These are phyloP conservation scores for Marronus borbonicus DNA, from an alignment of 2,888 invertebrate species.

Conservation along the genomic window DNA sequence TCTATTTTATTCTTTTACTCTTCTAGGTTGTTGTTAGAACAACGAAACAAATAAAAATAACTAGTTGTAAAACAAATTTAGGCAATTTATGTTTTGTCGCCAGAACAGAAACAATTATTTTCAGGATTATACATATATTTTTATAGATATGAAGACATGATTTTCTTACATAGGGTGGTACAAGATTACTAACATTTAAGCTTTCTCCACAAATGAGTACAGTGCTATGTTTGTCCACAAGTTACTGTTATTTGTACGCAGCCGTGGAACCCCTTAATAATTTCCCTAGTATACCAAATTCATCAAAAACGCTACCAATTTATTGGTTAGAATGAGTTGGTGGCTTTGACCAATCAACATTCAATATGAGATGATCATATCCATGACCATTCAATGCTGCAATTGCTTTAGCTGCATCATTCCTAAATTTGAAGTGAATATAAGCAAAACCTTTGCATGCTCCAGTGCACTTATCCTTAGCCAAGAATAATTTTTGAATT, in stretches of 20 bases:
- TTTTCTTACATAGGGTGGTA: neutral
- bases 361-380: conserved; percentile 97
- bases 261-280: neutral
- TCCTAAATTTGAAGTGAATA: conserved; percentile 93
- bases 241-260: neutral
- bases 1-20: no score
- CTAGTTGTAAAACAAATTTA: no score
- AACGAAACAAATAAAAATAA: no score
- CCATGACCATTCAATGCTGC: conserved; percentile 91
- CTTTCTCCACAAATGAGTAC: neutral
- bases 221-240: neutral
- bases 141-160: neutral
- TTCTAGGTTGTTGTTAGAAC: no score
- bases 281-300: neutral
- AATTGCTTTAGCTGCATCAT: conserved; percentile 95
- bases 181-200: neutral
- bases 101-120: no score
- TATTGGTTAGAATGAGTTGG: conserved; percentile 62
- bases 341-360: conserved; percentile 99
- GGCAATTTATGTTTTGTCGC: no score
- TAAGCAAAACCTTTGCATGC: conserved; percentile 98
- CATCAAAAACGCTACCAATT: neutral
- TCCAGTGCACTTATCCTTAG: conserved; percentile 92
- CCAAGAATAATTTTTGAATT: conserved; percentile 94
- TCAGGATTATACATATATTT: conserved; percentile 2